Base-by-base conservation (phyloP, 2,797 vertebrate genomes). In the Remorina albescens region DNA sequence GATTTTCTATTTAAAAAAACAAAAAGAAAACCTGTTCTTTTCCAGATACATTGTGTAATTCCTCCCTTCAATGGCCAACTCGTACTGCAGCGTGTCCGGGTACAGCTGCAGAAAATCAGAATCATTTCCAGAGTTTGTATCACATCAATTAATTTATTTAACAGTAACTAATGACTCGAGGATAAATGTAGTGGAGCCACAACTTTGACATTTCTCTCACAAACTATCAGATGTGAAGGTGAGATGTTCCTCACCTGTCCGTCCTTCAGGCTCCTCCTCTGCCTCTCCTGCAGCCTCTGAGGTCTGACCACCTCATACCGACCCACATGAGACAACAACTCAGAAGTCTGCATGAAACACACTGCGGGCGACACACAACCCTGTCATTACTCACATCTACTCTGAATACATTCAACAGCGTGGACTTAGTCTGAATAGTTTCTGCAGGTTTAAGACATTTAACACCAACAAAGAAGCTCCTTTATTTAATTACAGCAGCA, bases 41-140 rank as follows among this genome's bases (percentile, higher is more conserved):
- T 93, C 87, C 80, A 98, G 91, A 71, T 90, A 46, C 82, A 98
- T 76, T 1, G 93, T 91, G 67, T 94, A 94, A 23, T 91, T 94
- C 19, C 60, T 92, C 15, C 94, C 95, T 64, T 87, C 91, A 0
- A 95, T 87, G 41, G 0, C 66, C 60, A 98, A 2, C 2, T 90
- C 21, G 32, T 97, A 98, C 47, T 85, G 83, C 56, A 96, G 28
- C 0, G 39, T 81, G 42, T 96, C 95, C 0, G 96, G 96, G 85
- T 96, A 95, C 50, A 80, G 18, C 90, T 92, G 83, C 3, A 61
- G 32, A 59, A 61, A 62, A 64, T 6, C n/a, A n/a, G n/a, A n/a
- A n/a, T n/a, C n/a, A n/a, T n/a, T n/a, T n/a, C n/a, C n/a, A n/a
- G n/a, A n/a, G n/a, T n/a, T n/a, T n/a, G n/a, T n/a, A n/a, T n/a